Evolutionary conservation across 2,797 vertebrate genomes (phyloP), one percentile per base, ranked within the genome.

Genomic region (Sarcoramphus papa): DNA sequence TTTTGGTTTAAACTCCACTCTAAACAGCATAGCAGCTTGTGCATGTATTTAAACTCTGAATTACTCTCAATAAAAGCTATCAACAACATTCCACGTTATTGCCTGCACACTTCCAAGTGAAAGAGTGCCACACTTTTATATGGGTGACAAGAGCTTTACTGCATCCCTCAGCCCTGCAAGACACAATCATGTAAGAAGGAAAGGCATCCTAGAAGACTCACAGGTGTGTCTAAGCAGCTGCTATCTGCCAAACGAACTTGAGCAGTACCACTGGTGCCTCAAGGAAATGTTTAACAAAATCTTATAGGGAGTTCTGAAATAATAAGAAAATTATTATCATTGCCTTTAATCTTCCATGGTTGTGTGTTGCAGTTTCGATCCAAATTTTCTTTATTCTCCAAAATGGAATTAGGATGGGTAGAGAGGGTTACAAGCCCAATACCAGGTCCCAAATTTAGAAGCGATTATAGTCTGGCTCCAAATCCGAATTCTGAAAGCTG

Each of bases 231-330:
- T 70, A 79, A 78, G 53, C 20, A 90, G 41, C 41, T 64, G 18
- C 78, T 57, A 83, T 33, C 50, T 97, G 90, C 56, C 72, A 95
- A 97, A 84, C 80, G 37, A 83, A 86, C 25, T 85, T 94, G 73
- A 92, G 92, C 90, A 88, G 40, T 85, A 93, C 30, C 25, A 37
- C n/a, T 93, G 28, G 30, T 97, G 70, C 79, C 87, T 85, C 62
- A 89, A 96, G 50, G 37, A 94, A 95, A 89, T 53, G 41, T 85
- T 95, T 68, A 94, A 85, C 51, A 89, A 81, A 95, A 95, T 83
- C 48, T 92, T 12, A 8, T 35, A 77, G 85, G n/a, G 78, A 84
- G 25, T 59, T 84, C 54, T 72, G 77, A 88, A 95, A 79, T 37
- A 95, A 79, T 37, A 82, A 83, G 94, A 94, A 77, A 62, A 90